Conservation (phyloP, 2,113 vertebrate species). For the Cyrtonyx montezumae region DNA sequence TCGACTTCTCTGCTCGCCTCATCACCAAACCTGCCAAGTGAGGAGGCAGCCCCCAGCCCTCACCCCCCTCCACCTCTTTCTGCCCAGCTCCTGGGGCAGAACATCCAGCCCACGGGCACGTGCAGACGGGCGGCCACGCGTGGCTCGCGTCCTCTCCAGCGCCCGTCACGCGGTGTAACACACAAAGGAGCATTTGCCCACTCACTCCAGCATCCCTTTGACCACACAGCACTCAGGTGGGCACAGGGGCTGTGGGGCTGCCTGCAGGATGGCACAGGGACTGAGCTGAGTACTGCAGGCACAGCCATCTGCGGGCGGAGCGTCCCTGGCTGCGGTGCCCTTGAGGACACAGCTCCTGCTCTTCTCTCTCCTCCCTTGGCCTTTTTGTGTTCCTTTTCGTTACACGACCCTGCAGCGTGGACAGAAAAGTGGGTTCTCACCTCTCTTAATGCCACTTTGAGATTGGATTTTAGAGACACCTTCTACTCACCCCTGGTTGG, state of each 20-base stretch:
- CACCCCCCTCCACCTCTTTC: conserved; percentile 2
- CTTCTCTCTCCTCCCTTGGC: not conserved
- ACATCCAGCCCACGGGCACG: not conserved
- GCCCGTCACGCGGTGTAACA: not conserved
- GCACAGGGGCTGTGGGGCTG: not conserved
- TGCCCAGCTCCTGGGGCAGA: not conserved
- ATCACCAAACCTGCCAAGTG: conserved; percentile 86
- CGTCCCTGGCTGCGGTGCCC: not conserved
- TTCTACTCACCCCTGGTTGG: not conserved
- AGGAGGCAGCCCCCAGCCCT: conserved; percentile 22
- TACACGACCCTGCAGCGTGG: conserved; percentile 56
- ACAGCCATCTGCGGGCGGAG: not conserved
- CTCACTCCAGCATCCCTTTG: not conserved
- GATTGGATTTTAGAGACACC: conserved; percentile 43
- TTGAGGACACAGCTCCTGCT: conserved; percentile 12
- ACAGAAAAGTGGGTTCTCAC: conserved; percentile 15
- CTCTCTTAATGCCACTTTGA: not conserved
- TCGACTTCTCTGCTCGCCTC: conserved; percentile 91
- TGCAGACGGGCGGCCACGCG: not conserved
- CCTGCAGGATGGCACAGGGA: not conserved
- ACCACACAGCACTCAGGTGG: not conserved
- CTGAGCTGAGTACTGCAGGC: not conserved
- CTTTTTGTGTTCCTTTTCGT: conserved; percentile 16
- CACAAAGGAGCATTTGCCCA: not conserved
- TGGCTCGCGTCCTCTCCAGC: not conserved